A percentile compares a stretch with the other conserved stretches of the same genome.
These are phyloP conservation scores for Ischnus inquisitorius DNA, from an alignment of 2,888 invertebrate genomes.

Conservation along the genomic window DNA sequence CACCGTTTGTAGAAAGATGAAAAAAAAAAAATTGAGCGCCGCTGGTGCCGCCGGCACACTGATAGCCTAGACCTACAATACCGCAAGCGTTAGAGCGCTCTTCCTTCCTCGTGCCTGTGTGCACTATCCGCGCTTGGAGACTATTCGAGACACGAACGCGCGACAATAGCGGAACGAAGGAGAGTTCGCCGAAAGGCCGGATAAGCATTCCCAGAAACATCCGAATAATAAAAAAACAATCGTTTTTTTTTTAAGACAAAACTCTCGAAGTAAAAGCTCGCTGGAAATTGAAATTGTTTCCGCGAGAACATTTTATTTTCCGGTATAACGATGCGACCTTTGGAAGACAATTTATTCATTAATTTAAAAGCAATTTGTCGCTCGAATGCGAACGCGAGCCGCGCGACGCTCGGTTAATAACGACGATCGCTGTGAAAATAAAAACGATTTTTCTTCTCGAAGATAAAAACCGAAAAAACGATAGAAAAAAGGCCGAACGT, in stretches of 20 bases:
- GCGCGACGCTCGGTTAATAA: no score
- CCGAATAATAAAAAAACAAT: not conserved
- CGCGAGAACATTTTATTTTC: no score
- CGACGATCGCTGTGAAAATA: no score
- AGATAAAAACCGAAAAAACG: not conserved
- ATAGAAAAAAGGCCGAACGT: not conserved
- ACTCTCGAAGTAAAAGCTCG: no score
- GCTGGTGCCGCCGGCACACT: not conserved
- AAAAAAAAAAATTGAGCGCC: not conserved
- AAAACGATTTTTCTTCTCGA: no score
- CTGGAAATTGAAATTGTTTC: no score
- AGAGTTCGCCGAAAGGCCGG: not conserved
- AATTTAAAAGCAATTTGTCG: no score
- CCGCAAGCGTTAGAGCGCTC: not conserved
- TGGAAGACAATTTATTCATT: no score
- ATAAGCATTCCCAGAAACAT: not conserved
- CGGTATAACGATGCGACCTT: no score
- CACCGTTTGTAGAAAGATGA: not conserved
- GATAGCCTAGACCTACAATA: constrained; percentile 33
- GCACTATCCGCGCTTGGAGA: not conserved
- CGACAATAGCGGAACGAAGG: not conserved
- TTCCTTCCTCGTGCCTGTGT: constrained; percentile 32
- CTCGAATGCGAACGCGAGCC: no score
- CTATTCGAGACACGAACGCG: constrained; percentile 18
- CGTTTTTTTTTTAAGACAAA: no score